A percentile compares a stretch with the other conserved stretches of the same genome.
Evolutionary conservation across 2,888 invertebrate species (phyloP).

Genomic region (Leucania comma): DNA sequence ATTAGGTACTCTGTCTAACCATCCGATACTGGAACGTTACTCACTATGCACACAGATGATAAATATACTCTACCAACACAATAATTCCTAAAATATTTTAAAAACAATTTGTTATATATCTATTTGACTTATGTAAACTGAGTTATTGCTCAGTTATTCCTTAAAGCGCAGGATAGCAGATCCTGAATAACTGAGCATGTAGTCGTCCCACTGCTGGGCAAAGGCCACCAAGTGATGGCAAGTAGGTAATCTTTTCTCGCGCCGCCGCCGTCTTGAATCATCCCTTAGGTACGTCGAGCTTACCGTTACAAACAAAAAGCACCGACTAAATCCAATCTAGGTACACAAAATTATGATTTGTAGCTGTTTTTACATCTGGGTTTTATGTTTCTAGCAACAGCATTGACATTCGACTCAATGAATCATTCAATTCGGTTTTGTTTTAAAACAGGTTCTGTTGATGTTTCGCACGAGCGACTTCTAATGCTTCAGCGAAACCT

Average conservation of each 20-base stretch:
- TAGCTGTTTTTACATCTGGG: conserved; percentile 45
- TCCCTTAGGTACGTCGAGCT: neutral
- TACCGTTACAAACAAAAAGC: neutral
- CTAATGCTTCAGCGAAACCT: conserved; percentile 38
- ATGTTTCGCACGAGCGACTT: conserved; percentile 36
- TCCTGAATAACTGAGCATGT: neutral
- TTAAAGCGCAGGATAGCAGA: no score
- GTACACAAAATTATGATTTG: conserved; percentile 42
- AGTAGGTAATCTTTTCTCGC: neutral
- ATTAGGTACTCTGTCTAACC: conserved; percentile 38
- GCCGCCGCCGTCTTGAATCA: neutral
- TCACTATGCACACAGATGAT: conserved; percentile 37
- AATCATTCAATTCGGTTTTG: conserved; percentile 56
- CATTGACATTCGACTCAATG: conserved; percentile 58
- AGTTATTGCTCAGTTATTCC: no score
- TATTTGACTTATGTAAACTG: conserved; percentile 2
- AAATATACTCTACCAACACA: conserved; percentile 29
- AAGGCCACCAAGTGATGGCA: neutral
- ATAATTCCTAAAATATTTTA: no score
- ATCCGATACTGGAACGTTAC: conserved; percentile 25
- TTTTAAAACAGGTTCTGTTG: conserved; percentile 50
- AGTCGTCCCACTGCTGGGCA: neutral
- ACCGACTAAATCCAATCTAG: conserved; percentile 4
- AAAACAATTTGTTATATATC: no score
- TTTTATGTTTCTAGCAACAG: conserved; percentile 42